Percentiles rank a stretch among this genome's conserved stretches.
These are phyloP conservation scores for Hassar affinis DNA, from an alignment of 2,113 vertebrate species.

Conservation along the genomic window DNA sequence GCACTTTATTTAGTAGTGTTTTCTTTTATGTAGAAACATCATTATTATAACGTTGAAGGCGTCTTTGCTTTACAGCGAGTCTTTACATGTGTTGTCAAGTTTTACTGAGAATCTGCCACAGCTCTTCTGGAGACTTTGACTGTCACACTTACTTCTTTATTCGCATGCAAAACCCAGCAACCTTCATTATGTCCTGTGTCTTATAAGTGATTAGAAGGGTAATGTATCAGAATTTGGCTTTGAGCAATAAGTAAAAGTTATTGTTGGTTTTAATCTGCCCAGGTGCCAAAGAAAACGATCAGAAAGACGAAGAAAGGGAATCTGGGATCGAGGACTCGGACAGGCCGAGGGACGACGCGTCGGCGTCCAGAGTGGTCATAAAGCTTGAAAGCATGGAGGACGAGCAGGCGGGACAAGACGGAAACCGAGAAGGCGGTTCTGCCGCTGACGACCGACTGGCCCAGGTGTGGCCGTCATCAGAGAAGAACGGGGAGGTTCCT, in stretches of 20 bases:
- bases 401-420: neutral
- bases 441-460: neutral
- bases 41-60: too few relatives aligned
- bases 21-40: too few relatives aligned
- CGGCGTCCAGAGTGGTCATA: neutral
- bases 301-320: neutral
- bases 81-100: too few relatives aligned
- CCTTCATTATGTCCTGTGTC: too few relatives aligned
- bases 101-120: too few relatives aligned
- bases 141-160: too few relatives aligned
- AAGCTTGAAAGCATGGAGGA: conserved; percentile 22
- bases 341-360: neutral
- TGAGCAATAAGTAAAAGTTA: neutral
- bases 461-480: conserved; percentile 18
- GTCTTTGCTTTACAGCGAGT: too few relatives aligned
- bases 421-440: neutral
- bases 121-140: too few relatives aligned
- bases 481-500: neutral
- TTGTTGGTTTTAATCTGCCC: neutral
- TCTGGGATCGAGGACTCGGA: neutral
- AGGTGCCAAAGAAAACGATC: conserved; percentile 18
- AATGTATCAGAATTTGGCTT: neutral
- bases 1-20: too few relatives aligned
- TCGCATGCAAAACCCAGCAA: too few relatives aligned
- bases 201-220: too few relatives aligned